Conservation (phyloP, 2,797 vertebrate species). For the Clarias pachynema region DNA sequence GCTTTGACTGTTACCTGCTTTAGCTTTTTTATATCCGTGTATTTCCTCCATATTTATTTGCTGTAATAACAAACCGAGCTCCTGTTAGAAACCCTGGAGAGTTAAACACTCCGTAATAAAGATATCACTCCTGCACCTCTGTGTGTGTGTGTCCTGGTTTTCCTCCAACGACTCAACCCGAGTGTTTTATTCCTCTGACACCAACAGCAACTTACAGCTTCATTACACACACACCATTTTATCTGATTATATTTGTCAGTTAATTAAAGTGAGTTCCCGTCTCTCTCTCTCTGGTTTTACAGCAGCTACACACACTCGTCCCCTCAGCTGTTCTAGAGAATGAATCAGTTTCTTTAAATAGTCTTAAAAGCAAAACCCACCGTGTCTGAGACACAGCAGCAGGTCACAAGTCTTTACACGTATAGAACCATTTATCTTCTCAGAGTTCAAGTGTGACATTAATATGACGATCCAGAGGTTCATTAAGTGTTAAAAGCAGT, state of each 20-base stretch:
- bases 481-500: neutral
- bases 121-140: neutral
- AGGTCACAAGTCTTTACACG: neutral
- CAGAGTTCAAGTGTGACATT: neutral
- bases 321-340: too few relatives aligned
- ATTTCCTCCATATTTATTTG: constrained; percentile 30
- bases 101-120: constrained; percentile 16
- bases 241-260: too few relatives aligned
- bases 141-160: neutral
- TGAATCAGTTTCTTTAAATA: too few relatives aligned
- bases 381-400: neutral
- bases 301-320: too few relatives aligned
- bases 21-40: constrained; percentile 14
- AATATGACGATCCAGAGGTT: neutral
- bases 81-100: neutral
- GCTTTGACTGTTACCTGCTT: constrained; percentile 25
- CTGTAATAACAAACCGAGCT: constrained; percentile 13
- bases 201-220: neutral
- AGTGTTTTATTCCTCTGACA: neutral
- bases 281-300: too few relatives aligned
- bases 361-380: too few relatives aligned
- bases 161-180: neutral
- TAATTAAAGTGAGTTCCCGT: too few relatives aligned
- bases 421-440: neutral
- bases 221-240: too few relatives aligned